Conservation (phyloP, 2,888 invertebrate species). For the Chloromyia formosa region DNA sequence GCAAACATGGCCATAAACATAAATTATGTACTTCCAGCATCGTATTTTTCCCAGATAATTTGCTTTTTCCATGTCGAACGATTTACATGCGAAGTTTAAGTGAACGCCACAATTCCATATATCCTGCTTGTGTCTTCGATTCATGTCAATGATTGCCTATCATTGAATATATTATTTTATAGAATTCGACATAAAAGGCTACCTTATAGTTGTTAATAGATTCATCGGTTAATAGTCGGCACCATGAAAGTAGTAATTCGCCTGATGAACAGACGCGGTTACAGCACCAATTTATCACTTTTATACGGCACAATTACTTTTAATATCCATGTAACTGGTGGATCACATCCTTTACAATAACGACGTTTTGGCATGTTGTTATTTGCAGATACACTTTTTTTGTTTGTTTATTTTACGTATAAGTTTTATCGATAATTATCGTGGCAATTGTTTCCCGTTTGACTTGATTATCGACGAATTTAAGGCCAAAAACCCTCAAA, state of each 20-base stretch:
- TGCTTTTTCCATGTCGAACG: too few species aligned
- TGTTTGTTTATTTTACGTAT: neutral
- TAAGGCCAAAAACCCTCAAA: neutral
- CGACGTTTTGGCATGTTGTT: conserved; percentile 15
- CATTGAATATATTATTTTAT: neutral
- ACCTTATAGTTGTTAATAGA: neutral
- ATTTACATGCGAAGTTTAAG: too few species aligned
- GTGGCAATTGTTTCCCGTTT: neutral
- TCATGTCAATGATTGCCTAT: too few species aligned
- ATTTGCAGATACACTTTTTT: neutral
- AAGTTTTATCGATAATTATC: neutral
- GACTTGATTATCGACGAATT: neutral
- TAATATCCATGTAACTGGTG: neutral
- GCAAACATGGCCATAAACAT: too few species aligned
- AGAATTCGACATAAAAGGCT: neutral
- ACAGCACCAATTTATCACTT: neutral
- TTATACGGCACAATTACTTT: neutral
- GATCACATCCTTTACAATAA: conserved; percentile 12
- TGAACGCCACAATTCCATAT: too few species aligned
- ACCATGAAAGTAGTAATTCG: neutral
- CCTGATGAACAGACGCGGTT: neutral
- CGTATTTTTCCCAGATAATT: too few species aligned
- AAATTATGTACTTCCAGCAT: too few species aligned
- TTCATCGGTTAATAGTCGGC: neutral
- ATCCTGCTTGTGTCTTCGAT: too few species aligned